phyloP scores from a whole-genome alignment of 2,888 invertebrate genomes.

The Ophion ellenae region DNA sequence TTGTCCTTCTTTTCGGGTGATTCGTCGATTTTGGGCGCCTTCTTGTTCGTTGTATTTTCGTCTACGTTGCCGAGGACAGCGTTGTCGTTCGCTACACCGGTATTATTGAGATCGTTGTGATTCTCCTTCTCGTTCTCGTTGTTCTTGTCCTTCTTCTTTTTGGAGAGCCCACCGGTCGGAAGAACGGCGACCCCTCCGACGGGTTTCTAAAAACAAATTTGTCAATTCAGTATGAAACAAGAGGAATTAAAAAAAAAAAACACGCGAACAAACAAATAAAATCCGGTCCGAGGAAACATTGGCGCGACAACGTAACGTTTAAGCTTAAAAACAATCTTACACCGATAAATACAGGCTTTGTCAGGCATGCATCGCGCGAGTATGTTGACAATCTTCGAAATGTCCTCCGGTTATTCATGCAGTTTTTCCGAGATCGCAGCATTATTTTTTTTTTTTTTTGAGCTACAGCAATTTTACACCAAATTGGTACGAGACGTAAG shows the following conservation, averaged over 20 bases:
- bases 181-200: conserved; percentile 93
- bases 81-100: conserved; percentile 80
- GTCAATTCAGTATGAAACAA: conserved; percentile 1
- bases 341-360: conserved; percentile 53
- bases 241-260: not conserved
- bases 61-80: conserved; percentile 76
- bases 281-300: conserved; percentile 7
- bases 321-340: conserved; percentile 58
- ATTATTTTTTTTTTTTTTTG: conserved; percentile 6
- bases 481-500: conserved; percentile 60
- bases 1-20: conserved; percentile 82
- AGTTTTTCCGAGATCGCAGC: conserved; percentile 38
- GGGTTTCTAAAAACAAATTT: conserved; percentile 88
- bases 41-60: conserved; percentile 75
- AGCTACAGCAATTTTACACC: conserved; percentile 39
- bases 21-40: conserved; percentile 83
- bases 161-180: conserved; percentile 87
- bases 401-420: conserved; percentile 46
- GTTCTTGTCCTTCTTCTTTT: conserved; percentile 86
- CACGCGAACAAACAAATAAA: not conserved
- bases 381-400: conserved; percentile 21
- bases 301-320: conserved; percentile 61
- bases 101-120: conserved; percentile 84
- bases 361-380: conserved; percentile 72
- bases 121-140: conserved; percentile 86